A percentile compares a stretch with the other conserved stretches of the same genome.
Evolutionary conservation across 2,797 vertebrate genomes (phyloP).

Genomic region (Chelon labrosus): DNA sequence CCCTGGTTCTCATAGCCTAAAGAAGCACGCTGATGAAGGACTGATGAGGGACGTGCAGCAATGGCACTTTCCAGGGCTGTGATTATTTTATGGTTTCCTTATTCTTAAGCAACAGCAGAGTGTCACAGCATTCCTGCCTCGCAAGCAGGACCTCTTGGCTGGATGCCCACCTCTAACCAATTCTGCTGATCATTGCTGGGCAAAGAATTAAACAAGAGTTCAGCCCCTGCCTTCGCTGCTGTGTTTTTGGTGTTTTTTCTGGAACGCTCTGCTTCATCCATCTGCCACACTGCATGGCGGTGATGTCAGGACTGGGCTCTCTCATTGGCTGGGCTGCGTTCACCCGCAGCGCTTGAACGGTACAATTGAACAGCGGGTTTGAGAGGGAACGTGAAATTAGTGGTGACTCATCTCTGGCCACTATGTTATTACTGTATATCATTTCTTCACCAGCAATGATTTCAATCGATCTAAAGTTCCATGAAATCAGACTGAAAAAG

Average conservation of each 20-base stretch:
- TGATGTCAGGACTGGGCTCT: slow-evolving; percentile 79
- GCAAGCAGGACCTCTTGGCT: slow-evolving; percentile 59
- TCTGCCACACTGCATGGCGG: slow-evolving; percentile 66
- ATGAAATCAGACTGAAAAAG: slow-evolving; percentile 79
- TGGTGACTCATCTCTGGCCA: slow-evolving; percentile 81
- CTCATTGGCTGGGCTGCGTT: slow-evolving; percentile 68
- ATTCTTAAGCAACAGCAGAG: slow-evolving; percentile 59
- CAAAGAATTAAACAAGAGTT: slow-evolving; percentile 64
- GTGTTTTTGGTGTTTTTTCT: slow-evolving; percentile 72
- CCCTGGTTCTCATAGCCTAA: slow-evolving; percentile 41
- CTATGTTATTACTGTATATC: slow-evolving; percentile 78
- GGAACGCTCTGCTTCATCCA: slow-evolving; percentile 65
- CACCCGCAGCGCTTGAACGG: slow-evolving; percentile 66
- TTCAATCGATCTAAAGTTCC: slow-evolving; percentile 83
- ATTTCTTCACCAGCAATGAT: slow-evolving; percentile 81
- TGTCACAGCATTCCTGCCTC: slow-evolving; percentile 60
- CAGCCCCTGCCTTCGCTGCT: slow-evolving; percentile 50
- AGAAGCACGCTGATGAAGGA: slow-evolving; percentile 50
- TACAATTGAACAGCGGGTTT: slow-evolving; percentile 73
- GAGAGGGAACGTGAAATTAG: slow-evolving; percentile 85
- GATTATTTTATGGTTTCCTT: slow-evolving; percentile 66
- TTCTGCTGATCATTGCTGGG: slow-evolving; percentile 65
- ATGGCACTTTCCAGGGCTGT: slow-evolving; percentile 36
- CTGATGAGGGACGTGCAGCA: slow-evolving; percentile 58
- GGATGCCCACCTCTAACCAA: slow-evolving; percentile 47